phyloP scores from a whole-genome alignment of 2,113 vertebrate genomes.

The Platysteira castanea region DNA sequence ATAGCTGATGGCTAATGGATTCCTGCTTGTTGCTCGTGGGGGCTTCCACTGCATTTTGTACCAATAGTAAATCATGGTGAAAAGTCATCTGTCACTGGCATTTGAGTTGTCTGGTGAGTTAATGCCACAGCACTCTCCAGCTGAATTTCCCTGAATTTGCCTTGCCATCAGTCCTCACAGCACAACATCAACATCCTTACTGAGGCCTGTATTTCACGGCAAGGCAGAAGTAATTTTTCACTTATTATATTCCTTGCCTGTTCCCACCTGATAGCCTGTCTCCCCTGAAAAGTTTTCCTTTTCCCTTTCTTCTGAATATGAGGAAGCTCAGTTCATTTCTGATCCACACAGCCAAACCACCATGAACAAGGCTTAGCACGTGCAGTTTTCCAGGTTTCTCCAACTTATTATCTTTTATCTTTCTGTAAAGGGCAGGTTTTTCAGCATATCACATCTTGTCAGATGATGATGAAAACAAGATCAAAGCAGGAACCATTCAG shows the following conservation, averaged over 20 bases:
- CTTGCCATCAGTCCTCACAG: neutral
- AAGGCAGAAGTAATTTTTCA: neutral
- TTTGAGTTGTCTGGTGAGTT: neutral
- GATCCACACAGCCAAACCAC: neutral
- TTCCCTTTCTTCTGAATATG: neutral
- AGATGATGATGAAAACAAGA: neutral
- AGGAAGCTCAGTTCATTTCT: neutral
- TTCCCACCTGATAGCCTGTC: neutral
- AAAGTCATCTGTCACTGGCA: neutral
- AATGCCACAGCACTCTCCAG: neutral
- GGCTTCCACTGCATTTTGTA: neutral
- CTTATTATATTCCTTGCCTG: neutral
- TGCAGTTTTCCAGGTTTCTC: neutral
- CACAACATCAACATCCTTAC: neutral
- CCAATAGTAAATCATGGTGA: neutral
- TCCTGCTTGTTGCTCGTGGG: neutral
- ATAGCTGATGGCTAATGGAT: neutral
- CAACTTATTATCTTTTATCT: neutral
- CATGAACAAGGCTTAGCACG: neutral
- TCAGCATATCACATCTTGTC: neutral
- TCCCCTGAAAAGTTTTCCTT: neutral
- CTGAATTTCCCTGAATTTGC: neutral
- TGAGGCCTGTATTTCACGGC: neutral
- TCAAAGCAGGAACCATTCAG: neutral
- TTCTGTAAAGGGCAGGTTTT: neutral